These are phyloP conservation scores for Ceyx melanurus DNA, from an alignment of 2,113 vertebrate species.

Conservation along the genomic window DNA sequence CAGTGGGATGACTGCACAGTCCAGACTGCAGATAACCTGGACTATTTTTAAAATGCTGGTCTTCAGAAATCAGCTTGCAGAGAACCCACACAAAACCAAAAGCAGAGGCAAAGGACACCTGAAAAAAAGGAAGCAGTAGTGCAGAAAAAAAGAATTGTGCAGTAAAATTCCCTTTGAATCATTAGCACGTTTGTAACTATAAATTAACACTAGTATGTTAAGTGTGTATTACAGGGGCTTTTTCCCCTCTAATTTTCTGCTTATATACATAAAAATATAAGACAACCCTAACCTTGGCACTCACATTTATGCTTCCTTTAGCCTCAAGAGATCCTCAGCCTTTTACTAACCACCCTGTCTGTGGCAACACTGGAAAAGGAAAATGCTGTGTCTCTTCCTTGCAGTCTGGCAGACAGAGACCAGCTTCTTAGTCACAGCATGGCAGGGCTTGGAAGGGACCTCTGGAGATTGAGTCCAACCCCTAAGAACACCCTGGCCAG, in stretches of 20 bases:
- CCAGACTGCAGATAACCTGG: not conserved
- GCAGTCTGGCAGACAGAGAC: not conserved
- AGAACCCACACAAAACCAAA: not conserved
- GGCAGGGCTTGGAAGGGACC: too few relatives aligned
- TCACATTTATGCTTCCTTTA: not conserved
- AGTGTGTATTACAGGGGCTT: not conserved
- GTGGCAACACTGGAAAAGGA: not conserved
- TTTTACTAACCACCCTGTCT: not conserved
- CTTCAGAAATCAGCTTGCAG: not conserved
- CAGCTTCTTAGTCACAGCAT: not conserved
- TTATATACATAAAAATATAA: not conserved
- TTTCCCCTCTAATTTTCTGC: not conserved
- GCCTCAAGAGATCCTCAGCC: not conserved
- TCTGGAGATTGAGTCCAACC: too few relatives aligned
- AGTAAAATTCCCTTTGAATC: not conserved
- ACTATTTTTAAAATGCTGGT: not conserved
- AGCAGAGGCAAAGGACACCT: not conserved
- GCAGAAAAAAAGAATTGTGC: not conserved
- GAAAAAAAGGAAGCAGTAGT: not conserved
- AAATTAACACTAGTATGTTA: too few relatives aligned
- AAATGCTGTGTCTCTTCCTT: not conserved
- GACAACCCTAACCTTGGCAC: not conserved
- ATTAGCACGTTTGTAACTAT: not conserved
- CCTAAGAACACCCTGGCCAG: too few relatives aligned
- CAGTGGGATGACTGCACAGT: not conserved